phyloP scores from a whole-genome alignment of 2,113 vertebrate species.

The Hydrochoerus hydrochaeris region DNA sequence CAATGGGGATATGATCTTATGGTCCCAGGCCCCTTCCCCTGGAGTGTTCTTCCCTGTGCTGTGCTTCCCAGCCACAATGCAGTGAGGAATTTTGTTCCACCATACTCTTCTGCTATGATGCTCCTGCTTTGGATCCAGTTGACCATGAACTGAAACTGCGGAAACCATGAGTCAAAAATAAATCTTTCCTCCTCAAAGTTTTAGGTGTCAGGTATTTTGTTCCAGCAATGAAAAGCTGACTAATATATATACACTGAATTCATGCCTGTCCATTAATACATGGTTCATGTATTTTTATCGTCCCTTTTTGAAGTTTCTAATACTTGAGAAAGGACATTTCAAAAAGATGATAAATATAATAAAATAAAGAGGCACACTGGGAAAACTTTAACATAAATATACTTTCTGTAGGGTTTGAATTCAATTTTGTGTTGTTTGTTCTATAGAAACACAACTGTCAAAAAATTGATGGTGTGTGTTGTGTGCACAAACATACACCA shows the following conservation, averaged over 20 bases:
- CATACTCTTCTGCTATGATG: background rate
- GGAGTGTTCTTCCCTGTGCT: background rate
- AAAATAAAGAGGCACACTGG: background rate
- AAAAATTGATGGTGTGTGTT: background rate
- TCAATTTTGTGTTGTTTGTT: background rate
- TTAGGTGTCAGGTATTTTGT: background rate
- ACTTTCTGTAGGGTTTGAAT: background rate
- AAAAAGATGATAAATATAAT: background rate
- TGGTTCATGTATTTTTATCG: background rate
- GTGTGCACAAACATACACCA: background rate
- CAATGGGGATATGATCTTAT: background rate
- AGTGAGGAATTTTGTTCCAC: background rate
- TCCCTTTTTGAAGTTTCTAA: conserved; percentile 2
- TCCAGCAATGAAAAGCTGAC: background rate
- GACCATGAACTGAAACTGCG: background rate
- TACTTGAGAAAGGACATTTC: background rate
- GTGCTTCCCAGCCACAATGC: background rate
- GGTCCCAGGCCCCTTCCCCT: background rate
- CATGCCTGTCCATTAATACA: background rate
- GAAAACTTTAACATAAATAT: background rate
- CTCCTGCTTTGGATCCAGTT: background rate
- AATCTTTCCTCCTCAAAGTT: background rate
- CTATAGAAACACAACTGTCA: background rate
- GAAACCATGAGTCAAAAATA: background rate
- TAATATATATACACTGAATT: background rate